These are phyloP conservation scores for Cataglyphis cursor DNA, from an alignment of 2,888 invertebrate genomes.

Conservation along the genomic window DNA sequence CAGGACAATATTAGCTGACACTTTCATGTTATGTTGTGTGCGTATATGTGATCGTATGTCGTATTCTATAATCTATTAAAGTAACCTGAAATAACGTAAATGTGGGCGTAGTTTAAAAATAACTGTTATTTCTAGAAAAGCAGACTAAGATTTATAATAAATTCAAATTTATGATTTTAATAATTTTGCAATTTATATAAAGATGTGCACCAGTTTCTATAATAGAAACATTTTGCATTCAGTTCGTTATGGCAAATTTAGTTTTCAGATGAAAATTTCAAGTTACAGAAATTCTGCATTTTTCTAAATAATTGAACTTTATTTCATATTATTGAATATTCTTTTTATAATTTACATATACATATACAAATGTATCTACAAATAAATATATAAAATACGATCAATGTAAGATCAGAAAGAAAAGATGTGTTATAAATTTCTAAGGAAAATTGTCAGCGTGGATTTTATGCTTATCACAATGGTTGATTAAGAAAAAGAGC, in stretches of 20 bases:
- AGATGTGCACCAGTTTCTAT: background rate
- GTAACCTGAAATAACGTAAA: background rate
- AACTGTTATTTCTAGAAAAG: background rate
- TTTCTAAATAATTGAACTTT: background rate
- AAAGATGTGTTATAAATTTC: background rate
- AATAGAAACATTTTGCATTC: background rate
- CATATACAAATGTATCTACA: background rate
- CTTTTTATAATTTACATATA: background rate
- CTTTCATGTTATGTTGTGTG: background rate
- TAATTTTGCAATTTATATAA: background rate
- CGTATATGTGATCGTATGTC: background rate
- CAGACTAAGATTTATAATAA: background rate
- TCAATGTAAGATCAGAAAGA: background rate
- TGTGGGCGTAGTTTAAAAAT: background rate
- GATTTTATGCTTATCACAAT: background rate
- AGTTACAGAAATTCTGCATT: background rate
- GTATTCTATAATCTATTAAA: background rate
- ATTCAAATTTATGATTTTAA: background rate
- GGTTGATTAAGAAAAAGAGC: slow-evolving; percentile 44
- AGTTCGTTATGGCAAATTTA: background rate
- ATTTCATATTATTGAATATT: background rate
- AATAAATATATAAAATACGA: background rate
- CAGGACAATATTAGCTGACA: background rate
- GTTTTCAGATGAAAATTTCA: background rate
- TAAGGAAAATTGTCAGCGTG: background rate